Percentiles rank a stretch among this genome's conserved stretches.
These are phyloP conservation scores for Sitobion miscanthi DNA, from an alignment of 1,140 invertebrate genomes.

Conservation along the genomic window DNA sequence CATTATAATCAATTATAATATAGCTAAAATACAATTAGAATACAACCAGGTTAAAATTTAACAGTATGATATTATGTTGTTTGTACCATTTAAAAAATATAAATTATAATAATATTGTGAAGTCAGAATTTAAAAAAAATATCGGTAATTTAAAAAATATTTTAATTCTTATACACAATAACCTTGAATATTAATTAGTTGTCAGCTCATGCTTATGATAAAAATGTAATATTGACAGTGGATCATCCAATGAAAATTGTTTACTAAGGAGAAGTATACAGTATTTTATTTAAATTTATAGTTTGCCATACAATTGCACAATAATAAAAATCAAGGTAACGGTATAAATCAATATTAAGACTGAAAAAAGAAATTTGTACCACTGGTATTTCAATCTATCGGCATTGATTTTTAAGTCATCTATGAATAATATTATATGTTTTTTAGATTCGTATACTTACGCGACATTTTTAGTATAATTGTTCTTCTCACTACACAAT, in stretches of 20 bases:
- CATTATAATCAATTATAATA: not conserved
- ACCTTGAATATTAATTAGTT: conserved; percentile 5
- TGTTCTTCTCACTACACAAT: not conserved
- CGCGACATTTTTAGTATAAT: conserved; percentile 16
- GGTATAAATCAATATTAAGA: not conserved
- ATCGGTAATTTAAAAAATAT: not conserved
- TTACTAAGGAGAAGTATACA: not conserved
- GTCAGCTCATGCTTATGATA: not conserved
- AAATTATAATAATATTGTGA: not conserved
- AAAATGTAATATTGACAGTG: not conserved
- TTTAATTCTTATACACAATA: not conserved
- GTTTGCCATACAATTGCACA: not conserved
- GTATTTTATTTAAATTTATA: not conserved
- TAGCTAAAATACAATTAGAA: not conserved
- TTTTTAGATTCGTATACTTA: not conserved
- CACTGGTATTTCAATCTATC: not conserved
- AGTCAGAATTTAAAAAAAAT: not conserved
- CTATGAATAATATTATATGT: not conserved
- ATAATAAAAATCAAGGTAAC: not conserved
- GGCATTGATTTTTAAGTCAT: not conserved
- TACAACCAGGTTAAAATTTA: not conserved
- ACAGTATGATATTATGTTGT: not conserved
- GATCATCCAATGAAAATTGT: not conserved
- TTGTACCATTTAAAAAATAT: not conserved
- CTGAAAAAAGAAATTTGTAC: not conserved